These are phyloP conservation scores for Heliangelus exortis DNA, from an alignment of 2,797 vertebrate species.

Conservation along the genomic window DNA sequence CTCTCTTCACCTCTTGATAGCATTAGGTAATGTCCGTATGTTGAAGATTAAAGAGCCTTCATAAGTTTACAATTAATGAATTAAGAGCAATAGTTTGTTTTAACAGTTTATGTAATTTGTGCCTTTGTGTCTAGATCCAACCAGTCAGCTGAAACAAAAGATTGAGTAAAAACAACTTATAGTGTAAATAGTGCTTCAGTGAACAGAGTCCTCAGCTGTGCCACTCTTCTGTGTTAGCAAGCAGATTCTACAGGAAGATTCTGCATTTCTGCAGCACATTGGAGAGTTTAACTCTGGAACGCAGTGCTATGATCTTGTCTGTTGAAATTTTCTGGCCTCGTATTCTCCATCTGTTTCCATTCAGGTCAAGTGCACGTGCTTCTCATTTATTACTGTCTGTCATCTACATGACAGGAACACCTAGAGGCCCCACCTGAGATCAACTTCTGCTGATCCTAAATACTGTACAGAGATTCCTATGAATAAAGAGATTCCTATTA, in stretches of 20 bases:
- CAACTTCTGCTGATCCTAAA: background rate
- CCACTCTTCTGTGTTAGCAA: background rate
- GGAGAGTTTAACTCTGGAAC: background rate
- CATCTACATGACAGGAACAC: background rate
- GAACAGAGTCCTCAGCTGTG: background rate
- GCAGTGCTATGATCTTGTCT: background rate
- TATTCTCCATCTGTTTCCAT: conserved; percentile 4
- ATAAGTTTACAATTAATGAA: background rate
- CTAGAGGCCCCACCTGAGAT: background rate
- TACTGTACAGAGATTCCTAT: background rate
- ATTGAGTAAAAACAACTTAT: background rate
- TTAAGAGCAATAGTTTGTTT: background rate
- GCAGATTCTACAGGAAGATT: background rate
- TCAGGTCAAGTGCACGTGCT: background rate
- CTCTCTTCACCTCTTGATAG: background rate
- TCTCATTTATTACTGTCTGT: conserved; percentile 19
- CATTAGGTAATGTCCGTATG: background rate
- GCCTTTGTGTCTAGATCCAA: background rate
- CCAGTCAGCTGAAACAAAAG: background rate
- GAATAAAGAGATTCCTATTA: background rate
- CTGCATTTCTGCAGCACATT: background rate
- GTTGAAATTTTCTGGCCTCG: background rate
- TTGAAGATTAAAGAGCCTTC: background rate
- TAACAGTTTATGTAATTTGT: background rate
- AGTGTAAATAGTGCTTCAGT: background rate